Evolutionary conservation across 1,140 invertebrate species (phyloP).

Genomic region (Eupeodes corollae): DNA sequence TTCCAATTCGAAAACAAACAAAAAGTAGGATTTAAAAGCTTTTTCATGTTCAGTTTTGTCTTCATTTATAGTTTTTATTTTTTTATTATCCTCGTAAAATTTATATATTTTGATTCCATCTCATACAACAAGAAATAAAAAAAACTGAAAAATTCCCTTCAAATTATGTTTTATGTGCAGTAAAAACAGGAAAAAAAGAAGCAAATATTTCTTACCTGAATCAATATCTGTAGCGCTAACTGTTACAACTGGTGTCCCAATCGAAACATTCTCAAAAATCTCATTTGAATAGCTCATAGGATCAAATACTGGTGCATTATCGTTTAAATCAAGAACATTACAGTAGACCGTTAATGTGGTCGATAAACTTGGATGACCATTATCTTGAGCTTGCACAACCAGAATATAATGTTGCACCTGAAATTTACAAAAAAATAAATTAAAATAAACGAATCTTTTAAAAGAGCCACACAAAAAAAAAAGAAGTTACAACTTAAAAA

Average conservation of each 20-base stretch:
- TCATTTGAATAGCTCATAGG: conserved; percentile 79
- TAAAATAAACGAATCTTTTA: background rate
- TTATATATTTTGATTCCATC: too few relatives aligned
- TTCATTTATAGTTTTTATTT: too few relatives aligned
- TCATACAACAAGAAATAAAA: too few relatives aligned
- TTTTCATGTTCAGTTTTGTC: too few relatives aligned
- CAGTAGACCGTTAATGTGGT: conserved; percentile 86
- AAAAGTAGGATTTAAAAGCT: too few relatives aligned
- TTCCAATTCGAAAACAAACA: too few relatives aligned
- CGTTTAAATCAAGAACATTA: conserved; percentile 88
- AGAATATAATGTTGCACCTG: conserved; percentile 90
- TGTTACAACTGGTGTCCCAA: conserved; percentile 66
- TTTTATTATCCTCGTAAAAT: too few relatives aligned
- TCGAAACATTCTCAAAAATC: conserved; percentile 72
- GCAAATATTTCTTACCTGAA: conserved; percentile 51
- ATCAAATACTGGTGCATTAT: conserved; percentile 87
- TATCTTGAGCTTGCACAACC: conserved; percentile 83
- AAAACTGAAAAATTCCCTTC: too few relatives aligned
- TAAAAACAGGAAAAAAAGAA: too few relatives aligned
- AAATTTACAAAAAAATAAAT: conserved; percentile 15
- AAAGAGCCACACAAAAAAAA: conserved; percentile 2
- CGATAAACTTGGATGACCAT: conserved; percentile 74
- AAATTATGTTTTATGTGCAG: background rate
- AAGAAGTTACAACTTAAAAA: too few relatives aligned
- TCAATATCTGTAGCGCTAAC: conserved; percentile 84